phyloP scores from a whole-genome alignment of 2,888 invertebrate species.

The Lamellibrachia satsuma region DNA sequence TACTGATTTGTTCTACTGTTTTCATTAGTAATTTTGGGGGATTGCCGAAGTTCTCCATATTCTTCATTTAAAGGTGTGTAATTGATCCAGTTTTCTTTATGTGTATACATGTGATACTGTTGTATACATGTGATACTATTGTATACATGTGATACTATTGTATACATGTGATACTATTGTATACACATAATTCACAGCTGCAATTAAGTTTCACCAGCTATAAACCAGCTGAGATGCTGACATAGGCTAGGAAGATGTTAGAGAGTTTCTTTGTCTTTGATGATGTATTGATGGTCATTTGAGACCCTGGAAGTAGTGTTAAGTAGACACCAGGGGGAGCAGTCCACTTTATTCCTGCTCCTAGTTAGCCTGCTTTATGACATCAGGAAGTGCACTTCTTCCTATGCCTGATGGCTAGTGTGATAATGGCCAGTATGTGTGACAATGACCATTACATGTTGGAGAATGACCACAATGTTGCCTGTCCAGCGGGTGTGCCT shows the following conservation, averaged over 20 bases:
- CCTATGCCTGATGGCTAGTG: not conserved
- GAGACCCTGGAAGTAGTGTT: not conserved
- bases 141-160: too few species aligned
- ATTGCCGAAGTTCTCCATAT: too few species aligned
- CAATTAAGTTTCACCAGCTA: not conserved
- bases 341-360: not conserved
- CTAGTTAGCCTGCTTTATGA: not conserved
- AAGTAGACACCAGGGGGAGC: not conserved
- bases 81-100: too few species aligned
- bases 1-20: too few species aligned
- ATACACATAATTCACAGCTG: not conserved
- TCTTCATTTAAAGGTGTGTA: too few species aligned
- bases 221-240: not conserved
- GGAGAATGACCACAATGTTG: not conserved
- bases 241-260: not conserved
- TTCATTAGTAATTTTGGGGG: too few species aligned
- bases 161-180: too few species aligned
- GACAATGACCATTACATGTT: not conserved
- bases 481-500: not conserved
- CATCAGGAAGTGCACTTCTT: not conserved
- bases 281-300: not conserved
- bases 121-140: too few species aligned
- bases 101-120: too few species aligned
- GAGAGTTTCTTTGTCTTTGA: not conserved
- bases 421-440: not conserved